Evolutionary conservation across 2,888 invertebrate genomes (phyloP).

Genomic region (Cephus pygmeus): DNA sequence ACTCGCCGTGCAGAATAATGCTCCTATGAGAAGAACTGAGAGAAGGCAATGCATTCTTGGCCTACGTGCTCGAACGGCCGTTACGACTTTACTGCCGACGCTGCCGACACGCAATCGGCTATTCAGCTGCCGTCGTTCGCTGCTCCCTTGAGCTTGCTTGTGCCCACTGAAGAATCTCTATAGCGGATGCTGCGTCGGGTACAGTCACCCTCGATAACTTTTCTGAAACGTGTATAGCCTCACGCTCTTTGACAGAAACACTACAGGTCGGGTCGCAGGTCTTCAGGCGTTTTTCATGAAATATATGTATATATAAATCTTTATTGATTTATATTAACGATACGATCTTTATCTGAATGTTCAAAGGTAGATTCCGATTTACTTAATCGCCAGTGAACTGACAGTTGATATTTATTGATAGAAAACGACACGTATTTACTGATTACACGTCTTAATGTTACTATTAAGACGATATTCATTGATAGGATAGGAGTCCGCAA

Average conservation of each 20-base stretch:
- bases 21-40: background rate
- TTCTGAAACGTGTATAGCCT: background rate
- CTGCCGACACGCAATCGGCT: background rate
- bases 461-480: background rate
- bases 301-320: background rate
- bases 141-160: background rate
- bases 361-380: background rate
- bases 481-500: background rate
- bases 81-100: background rate
- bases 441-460: conserved; percentile 9
- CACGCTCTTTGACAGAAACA: background rate
- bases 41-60: background rate
- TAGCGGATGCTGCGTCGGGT: background rate
- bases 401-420: conserved; percentile 2
- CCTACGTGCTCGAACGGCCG: background rate
- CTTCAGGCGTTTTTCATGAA: background rate
- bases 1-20: background rate
- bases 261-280: background rate
- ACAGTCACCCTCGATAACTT: background rate
- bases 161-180: background rate
- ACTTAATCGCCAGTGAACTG: conserved; percentile 5
- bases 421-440: conserved; percentile 1
- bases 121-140: too few species aligned
- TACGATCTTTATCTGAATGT: background rate
- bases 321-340: background rate